A percentile compares a stretch with the other conserved stretches of the same genome.
These are phyloP conservation scores for Heptranchias perlo DNA, from an alignment of 2,113 vertebrate species.

Conservation along the genomic window DNA sequence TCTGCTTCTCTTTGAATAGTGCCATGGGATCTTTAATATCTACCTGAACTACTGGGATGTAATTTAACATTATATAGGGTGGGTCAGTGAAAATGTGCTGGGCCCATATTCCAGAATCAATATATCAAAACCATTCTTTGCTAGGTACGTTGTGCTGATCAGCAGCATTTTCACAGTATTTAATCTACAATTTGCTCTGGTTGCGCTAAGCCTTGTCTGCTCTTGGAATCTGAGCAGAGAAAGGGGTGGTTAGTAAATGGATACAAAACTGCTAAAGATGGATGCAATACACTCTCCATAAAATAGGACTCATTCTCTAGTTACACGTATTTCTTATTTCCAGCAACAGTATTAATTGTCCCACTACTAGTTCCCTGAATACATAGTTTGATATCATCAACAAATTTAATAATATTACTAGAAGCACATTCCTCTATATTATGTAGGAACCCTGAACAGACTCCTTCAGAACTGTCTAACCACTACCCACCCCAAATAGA, in stretches of 20 bases:
- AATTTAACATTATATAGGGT: too few species aligned
- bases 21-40: neutral
- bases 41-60: neutral
- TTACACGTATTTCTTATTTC: neutral
- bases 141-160: neutral
- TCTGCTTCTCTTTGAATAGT: neutral
- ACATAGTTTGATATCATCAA: neutral
- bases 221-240: neutral
- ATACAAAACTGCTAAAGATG: neutral
- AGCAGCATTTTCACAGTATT: neutral
- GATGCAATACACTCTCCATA: neutral
- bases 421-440: neutral
- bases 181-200: neutral
- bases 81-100: too few species aligned
- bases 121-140: neutral
- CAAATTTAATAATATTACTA: neutral
- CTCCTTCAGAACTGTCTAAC: neutral
- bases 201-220: neutral
- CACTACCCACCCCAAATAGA: neutral
- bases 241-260: neutral
- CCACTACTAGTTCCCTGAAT: neutral
- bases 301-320: neutral
- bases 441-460: neutral
- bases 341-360: neutral
- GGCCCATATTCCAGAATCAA: neutral